Percentiles rank a stretch among this genome's conserved stretches.
phyloP scores from a whole-genome alignment of 2,797 vertebrate genomes.

The Semotilus atromaculatus region DNA sequence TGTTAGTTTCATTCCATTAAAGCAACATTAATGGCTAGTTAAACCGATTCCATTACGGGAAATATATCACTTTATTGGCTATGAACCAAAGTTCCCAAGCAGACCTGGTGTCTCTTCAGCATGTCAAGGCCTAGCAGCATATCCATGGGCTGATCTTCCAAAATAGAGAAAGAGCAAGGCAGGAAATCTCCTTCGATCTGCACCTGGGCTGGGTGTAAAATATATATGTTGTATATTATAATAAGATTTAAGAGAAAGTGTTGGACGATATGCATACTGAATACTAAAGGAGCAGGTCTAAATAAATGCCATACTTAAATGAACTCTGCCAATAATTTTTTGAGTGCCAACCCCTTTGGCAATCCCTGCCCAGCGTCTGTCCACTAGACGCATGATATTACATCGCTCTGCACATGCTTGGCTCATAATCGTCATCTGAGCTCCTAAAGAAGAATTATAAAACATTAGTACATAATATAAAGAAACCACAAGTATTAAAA shows the following conservation, averaged over 20 bases:
- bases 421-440: conserved; percentile 99
- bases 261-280: neutral
- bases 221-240: neutral
- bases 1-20: conserved; percentile 1
- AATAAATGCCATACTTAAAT: conserved; percentile 83
- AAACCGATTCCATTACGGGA: neutral
- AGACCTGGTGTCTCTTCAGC: conserved; percentile 99
- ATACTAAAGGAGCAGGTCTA: conserved; percentile 17
- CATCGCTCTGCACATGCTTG: conserved; percentile 97
- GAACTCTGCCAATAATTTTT: conserved; percentile 98
- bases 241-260: neutral
- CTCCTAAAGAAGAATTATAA: conserved; percentile 77
- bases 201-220: conserved; percentile 88
- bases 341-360: conserved; percentile 98
- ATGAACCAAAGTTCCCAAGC: conserved; percentile 32
- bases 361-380: conserved; percentile 97
- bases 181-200: conserved; percentile 98
- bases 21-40: neutral
- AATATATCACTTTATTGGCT: neutral
- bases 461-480: too few relatives aligned
- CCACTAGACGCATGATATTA: conserved; percentile 98
- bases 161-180: conserved; percentile 96
- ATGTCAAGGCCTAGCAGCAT: conserved; percentile 98
- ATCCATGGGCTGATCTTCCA: conserved; percentile 99
- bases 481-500: neutral